Evolutionary conservation across 2,113 vertebrate species (phyloP).

Genomic region (Ondatra zibethicus): DNA sequence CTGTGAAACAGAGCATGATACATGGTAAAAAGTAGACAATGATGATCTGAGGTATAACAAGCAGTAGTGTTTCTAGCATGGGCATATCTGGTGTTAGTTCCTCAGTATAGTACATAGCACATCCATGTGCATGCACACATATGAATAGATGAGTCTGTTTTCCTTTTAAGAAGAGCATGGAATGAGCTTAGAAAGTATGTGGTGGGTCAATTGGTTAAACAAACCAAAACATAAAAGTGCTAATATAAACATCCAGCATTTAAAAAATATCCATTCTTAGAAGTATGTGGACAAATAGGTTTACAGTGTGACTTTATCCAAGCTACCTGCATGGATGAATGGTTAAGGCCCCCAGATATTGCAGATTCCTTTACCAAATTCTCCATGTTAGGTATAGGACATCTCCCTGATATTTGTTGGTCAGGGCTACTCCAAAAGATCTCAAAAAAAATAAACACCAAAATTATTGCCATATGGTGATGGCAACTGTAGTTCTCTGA

Average conservation of each 20-base stretch:
- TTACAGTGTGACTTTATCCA: not conserved
- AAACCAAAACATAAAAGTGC: fast-evolving
- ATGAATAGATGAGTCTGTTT: not conserved
- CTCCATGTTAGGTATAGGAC: not conserved
- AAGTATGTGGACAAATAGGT: too few relatives aligned
- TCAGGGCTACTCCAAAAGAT: not conserved
- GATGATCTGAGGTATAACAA: not conserved
- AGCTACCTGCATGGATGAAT: not conserved
- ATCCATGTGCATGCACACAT: not conserved
- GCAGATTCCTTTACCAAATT: too few relatives aligned
- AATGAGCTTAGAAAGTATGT: not conserved
- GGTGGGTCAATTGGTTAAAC: not conserved
- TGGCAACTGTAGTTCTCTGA: too few relatives aligned
- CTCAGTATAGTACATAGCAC: not conserved
- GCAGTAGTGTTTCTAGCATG: not conserved
- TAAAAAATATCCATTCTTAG: not conserved
- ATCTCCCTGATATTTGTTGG: not conserved
- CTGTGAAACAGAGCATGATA: not conserved
- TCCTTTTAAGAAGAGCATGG: not conserved
- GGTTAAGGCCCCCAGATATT: not conserved
- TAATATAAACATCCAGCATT: not conserved
- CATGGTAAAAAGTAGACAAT: not conserved
- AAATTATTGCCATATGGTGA: too few relatives aligned
- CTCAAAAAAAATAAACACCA: not conserved
- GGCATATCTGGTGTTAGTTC: not conserved